These are phyloP conservation scores for Rhinolophus ferrumequinum DNA, from an alignment of 2,113 vertebrate species.

Conservation along the genomic window DNA sequence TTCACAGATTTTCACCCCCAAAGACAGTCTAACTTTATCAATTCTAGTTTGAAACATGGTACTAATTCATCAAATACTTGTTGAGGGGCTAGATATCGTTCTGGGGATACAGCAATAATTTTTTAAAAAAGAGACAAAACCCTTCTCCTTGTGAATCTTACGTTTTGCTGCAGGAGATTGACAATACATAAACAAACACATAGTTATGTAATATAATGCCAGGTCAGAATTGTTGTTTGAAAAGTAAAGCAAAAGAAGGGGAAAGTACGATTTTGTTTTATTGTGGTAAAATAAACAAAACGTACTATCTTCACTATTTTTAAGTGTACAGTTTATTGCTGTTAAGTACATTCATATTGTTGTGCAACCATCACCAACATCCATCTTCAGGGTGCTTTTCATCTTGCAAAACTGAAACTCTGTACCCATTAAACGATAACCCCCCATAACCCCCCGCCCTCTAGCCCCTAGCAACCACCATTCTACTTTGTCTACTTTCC, in stretches of 20 bases:
- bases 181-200: background rate
- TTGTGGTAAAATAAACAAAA: background rate
- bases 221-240: background rate
- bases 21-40: background rate
- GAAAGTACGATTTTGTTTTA: background rate
- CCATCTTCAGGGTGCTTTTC: background rate
- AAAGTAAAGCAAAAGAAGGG: background rate
- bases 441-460: background rate
- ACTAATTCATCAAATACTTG: background rate
- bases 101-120: background rate
- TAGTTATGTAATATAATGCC: background rate
- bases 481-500: background rate
- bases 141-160: background rate
- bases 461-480: background rate
- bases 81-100: background rate
- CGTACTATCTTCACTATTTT: background rate
- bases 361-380: background rate
- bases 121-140: background rate
- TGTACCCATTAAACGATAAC: background rate
- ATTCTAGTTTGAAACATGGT: background rate
- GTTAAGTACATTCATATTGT: background rate
- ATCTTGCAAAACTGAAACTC: conserved; percentile 7
- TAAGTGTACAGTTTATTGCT: background rate
- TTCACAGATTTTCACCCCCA: background rate
- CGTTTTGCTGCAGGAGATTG: background rate